Evolutionary conservation across 2,113 vertebrate genomes (phyloP), one percentile per base, ranked within the genome.

Genomic region (Pteruthius melanotis): DNA sequence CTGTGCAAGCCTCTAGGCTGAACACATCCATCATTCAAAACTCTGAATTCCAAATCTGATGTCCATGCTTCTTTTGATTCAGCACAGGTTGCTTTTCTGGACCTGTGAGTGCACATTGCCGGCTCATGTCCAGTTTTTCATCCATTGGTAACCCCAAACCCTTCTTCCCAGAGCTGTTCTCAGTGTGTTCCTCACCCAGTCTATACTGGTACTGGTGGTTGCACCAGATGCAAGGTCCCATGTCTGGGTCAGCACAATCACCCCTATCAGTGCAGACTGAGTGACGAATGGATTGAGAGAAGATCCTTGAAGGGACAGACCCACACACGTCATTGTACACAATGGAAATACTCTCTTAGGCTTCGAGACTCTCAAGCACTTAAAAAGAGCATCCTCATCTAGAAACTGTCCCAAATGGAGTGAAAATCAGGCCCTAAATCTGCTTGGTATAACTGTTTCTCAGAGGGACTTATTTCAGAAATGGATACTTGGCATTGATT

Each of bases 21-120:
- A 56, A 78, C 59, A 54, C 31, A 95, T 89, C n/a, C 10, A 35
- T 96, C 92, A 92, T 70, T 64, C 88, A 57, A 93, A 64, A 82
- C 54, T 71, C 63, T 24, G 64, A 72, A 77, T 20, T 69, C 54
- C 54, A 53, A 3, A 7, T 7, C 61, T 83, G 14, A 8, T 68
- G 47, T n/a, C 7, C 21, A 35, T 0, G 0, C 3, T 74, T 23
- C 28, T 78, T 78, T 49, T 21, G 22, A n/a, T 53, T 28, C 45
- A 78, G 19, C 30, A 21, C 22, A 50, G 13, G 8, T 6, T 71
- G 28, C 5, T n/a, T 42, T 87, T 56, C 33, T 61, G 33, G 64
- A 37, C 47, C 42, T 79, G 20, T 28, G 7, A 65, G 10, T 1
- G 0, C 39, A 66, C 33, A 20, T 18, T 90, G 7, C 8, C 4